These are phyloP conservation scores for Platyrinchus mystaceus DNA, from an alignment of 2,797 vertebrate species.

Conservation along the genomic window DNA sequence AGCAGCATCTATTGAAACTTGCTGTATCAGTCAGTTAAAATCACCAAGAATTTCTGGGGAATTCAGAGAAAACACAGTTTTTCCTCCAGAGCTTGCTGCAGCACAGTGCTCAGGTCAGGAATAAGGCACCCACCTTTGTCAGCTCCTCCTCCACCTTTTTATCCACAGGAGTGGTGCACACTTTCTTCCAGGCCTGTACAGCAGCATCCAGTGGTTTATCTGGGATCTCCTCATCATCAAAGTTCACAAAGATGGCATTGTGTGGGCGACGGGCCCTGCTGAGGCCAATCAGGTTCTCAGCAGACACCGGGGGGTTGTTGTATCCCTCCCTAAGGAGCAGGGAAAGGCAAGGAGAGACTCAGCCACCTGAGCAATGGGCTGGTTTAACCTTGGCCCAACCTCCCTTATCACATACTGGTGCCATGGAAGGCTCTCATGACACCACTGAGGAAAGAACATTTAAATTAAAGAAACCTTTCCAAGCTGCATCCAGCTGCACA, in stretches of 20 bases:
- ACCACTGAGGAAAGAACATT: neutral
- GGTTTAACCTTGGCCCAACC: neutral
- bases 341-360: neutral
- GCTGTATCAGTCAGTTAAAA: neutral
- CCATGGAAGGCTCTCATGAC: neutral
- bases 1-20: neutral
- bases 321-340: constrained; percentile 78
- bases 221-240: constrained; percentile 81
- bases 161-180: constrained; percentile 77
- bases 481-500: neutral
- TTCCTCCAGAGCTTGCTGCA: neutral
- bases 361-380: neutral
- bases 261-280: constrained; percentile 89
- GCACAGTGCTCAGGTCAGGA: neutral
- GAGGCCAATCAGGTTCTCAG: constrained; percentile 86
- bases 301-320: constrained; percentile 66
- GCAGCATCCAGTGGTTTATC: constrained; percentile 83
- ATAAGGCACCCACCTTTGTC: neutral
- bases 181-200: constrained; percentile 81
- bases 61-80: neutral
- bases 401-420: neutral
- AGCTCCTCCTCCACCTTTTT: constrained; percentile 45
- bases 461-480: neutral
- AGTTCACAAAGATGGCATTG: constrained; percentile 93
- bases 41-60: neutral